Evolutionary conservation across 1,140 invertebrate species (phyloP).

Genomic region (Pemphigus obesinymphae): DNA sequence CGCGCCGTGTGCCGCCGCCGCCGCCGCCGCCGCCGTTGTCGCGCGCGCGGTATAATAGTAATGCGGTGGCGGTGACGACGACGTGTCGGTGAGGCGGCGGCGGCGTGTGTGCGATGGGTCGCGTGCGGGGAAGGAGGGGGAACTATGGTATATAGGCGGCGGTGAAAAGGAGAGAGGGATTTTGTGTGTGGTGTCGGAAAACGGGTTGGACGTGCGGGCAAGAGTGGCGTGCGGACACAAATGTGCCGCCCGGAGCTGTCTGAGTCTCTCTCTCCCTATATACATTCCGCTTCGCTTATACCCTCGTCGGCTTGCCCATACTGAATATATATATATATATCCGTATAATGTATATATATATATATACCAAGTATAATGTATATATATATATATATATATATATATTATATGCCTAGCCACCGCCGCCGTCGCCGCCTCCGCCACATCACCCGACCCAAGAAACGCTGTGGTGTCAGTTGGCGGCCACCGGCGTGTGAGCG

Average conservation of each 20-base stretch:
- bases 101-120: neutral
- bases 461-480: constrained; percentile 39
- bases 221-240: constrained; percentile 21
- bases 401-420: neutral
- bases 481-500: constrained; percentile 40
- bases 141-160: neutral
- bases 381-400: neutral
- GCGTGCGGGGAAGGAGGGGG: neutral
- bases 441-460: constrained; percentile 16
- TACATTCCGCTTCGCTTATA: constrained; percentile 3
- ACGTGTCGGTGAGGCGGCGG: neutral
- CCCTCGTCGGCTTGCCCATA: constrained; percentile 5
- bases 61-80: neutral
- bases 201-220: neutral
- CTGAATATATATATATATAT: neutral
- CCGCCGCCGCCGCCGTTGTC: neutral
- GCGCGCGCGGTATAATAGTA: neutral
- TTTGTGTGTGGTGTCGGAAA: neutral
- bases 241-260: constrained; percentile 34
- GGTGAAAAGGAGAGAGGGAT: neutral
- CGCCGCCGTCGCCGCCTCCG: constrained; percentile 3
- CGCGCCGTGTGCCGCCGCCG: neutral
- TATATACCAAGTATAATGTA: neutral
- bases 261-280: neutral
- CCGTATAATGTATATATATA: neutral